Evolutionary conservation across 2,113 vertebrate genomes (phyloP).

Genomic region (mouse (Mus musculus)): DNA sequence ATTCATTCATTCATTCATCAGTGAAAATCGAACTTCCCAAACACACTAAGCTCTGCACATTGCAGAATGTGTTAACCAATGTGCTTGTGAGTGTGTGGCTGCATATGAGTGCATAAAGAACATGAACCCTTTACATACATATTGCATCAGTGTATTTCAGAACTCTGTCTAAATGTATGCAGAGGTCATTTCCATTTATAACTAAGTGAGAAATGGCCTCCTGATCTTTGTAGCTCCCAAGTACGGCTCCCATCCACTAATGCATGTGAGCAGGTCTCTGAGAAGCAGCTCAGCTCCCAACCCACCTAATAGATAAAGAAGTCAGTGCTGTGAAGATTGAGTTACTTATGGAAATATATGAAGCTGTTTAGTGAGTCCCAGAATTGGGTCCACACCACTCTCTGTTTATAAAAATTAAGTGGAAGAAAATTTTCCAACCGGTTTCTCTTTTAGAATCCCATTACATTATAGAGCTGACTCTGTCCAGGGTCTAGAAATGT

Average conservation of each 20-base stretch:
- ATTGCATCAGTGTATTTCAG: constrained; percentile 46
- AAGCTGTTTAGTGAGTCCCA: neutral
- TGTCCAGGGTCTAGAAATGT: neutral
- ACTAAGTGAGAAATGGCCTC: neutral
- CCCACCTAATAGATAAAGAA: neutral
- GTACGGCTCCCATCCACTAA: neutral
- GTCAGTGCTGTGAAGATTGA: neutral
- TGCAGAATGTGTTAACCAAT: neutral
- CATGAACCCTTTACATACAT: constrained; percentile 25
- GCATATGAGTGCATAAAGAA: neutral
- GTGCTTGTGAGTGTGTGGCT: neutral
- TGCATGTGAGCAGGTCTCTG: neutral
- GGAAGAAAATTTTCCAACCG: neutral
- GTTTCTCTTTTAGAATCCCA: constrained; percentile 27
- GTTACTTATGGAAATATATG: neutral
- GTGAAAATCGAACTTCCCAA: neutral
- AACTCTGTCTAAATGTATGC: neutral
- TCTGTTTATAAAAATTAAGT: neutral
- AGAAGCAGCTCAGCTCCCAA: neutral
- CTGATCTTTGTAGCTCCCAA: constrained; percentile 26
- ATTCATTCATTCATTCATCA: neutral
- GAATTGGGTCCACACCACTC: neutral
- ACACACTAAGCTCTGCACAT: neutral
- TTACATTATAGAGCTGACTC: neutral
- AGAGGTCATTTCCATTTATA: constrained; percentile 40